Percentiles rank a stretch among this genome's conserved stretches.
Evolutionary conservation across 2,797 vertebrate genomes (phyloP).

Genomic region (Odontamblyopus lacepedii): DNA sequence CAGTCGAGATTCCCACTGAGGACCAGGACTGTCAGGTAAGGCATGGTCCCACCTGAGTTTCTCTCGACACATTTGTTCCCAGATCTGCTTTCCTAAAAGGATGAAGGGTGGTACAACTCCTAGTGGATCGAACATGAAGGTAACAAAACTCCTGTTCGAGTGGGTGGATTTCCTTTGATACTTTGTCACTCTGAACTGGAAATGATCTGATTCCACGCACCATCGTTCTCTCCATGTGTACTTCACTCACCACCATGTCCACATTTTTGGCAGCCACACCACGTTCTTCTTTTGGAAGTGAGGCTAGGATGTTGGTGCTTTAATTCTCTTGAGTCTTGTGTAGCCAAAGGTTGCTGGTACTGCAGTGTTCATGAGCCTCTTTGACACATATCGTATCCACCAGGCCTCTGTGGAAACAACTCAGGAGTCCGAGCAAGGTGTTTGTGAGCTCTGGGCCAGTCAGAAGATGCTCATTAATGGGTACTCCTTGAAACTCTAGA

Average conservation of each 20-base stretch:
- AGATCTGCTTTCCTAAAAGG: not conserved
- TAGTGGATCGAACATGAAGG: conserved; percentile 14
- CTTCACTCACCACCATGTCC: conserved; percentile 2
- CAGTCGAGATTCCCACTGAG: no score
- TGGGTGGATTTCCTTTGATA: conserved; percentile 7
- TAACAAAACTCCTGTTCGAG: conserved; percentile 19
- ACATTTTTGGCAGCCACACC: not conserved
- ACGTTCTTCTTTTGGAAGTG: conserved; percentile 7
- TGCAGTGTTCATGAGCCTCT: conserved; percentile 15
- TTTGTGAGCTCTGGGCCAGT: conserved; percentile 5
- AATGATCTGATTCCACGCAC: conserved; percentile 19
- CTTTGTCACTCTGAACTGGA: conserved; percentile 15
- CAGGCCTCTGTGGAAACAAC: not conserved
- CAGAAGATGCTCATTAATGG: not conserved
- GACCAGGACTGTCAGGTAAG: not conserved
- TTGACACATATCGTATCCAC: not conserved
- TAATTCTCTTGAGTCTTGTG: conserved; percentile 12
- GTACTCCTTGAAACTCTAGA: not conserved
- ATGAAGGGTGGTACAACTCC: not conserved
- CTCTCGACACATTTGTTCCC: not conserved
- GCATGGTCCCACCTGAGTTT: not conserved
- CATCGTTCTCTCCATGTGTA: conserved; percentile 10
- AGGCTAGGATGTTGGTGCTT: not conserved
- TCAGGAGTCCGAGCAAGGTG: not conserved
- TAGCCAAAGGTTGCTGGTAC: not conserved